Evolutionary conservation across 2,113 vertebrate species (phyloP), one percentile per base, ranked within the genome.

Genomic region (Micronycteris hirsuta): DNA sequence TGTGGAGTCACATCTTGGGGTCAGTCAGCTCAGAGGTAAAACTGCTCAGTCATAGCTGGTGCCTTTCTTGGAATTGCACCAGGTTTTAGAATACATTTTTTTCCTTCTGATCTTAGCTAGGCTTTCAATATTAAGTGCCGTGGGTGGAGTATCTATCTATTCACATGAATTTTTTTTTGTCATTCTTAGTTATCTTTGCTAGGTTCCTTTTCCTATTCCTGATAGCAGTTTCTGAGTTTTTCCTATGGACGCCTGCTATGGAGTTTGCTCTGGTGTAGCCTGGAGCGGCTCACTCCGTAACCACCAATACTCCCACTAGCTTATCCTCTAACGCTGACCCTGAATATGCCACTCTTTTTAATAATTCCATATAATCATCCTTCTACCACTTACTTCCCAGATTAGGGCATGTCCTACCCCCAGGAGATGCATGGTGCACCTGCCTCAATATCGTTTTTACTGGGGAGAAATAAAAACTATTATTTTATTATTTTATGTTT

Each of bases 401-500:
- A 33, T 68, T 6, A 82, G 41, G 67, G 58, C 56, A n/a, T 8
- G 3, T 77, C 36, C 36, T 68, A 56, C 20, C 5, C 38, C 1
- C 7, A 24, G n/a, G 31, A 89, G 22, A 84, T 28, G 41, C 28
- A 81, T 16, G 41, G 41, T 10, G 38, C n/a, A 4, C 56, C 52
- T 45, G 36, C 17, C 52, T 86, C 68, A 70, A 26, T 7, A 63
- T 83, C 58, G 43, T 0, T 82, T 86, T 77, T 71, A 47, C 7
- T 52, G 31, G n/a, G 45, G 54, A 81, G 8, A 83, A 63, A 45
- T 76, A 87, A 91, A 94, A 76, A 38, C 7, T 36, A 84, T 77
- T 77, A 24, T 80, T 85, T 89, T 80, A 54, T 78, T n/a, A n/a
- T n/a, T n/a, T n/a, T n/a, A n/a, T n/a, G n/a, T 89, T 85, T 93